These are phyloP conservation scores for Rachycentron canadum DNA, from an alignment of 2,797 vertebrate species.

Conservation along the genomic window DNA sequence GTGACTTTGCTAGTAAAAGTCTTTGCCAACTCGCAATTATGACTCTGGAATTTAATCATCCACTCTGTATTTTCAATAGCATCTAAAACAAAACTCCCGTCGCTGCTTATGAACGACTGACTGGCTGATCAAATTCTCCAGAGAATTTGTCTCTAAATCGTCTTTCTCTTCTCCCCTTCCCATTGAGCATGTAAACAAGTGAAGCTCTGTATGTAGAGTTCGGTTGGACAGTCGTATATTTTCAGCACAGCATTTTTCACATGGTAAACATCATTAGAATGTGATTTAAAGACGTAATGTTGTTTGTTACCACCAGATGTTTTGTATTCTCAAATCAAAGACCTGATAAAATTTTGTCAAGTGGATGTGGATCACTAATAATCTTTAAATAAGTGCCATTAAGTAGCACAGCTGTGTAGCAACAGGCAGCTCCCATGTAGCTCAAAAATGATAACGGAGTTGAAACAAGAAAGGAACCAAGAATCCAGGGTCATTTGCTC, in stretches of 20 bases:
- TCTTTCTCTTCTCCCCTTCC: background rate
- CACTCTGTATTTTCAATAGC: conserved; percentile 40
- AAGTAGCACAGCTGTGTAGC: background rate
- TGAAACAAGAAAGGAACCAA: background rate
- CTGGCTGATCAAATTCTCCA: conserved; percentile 11
- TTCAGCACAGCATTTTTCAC: background rate
- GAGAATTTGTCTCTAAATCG: background rate
- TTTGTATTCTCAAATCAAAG: background rate
- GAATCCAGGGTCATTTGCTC: background rate
- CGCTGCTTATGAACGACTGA: conserved; percentile 16
- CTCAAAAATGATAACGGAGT: background rate
- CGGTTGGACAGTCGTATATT: background rate
- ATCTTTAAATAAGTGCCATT: background rate
- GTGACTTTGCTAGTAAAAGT: conserved; percentile 30
- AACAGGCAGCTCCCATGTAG: background rate
- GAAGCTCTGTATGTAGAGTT: conserved; percentile 5
- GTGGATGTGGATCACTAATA: background rate
- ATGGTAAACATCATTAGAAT: conserved; percentile 1
- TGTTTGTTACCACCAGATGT: background rate
- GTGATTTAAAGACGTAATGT: background rate
- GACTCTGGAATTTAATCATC: conserved; percentile 48
- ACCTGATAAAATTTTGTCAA: background rate
- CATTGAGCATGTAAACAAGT: conserved; percentile 13
- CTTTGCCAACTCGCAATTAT: conserved; percentile 45
- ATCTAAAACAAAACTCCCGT: conserved; percentile 27